Base-by-base conservation (phyloP, 2,888 invertebrate genomes). In the Deilephila elpenor region DNA sequence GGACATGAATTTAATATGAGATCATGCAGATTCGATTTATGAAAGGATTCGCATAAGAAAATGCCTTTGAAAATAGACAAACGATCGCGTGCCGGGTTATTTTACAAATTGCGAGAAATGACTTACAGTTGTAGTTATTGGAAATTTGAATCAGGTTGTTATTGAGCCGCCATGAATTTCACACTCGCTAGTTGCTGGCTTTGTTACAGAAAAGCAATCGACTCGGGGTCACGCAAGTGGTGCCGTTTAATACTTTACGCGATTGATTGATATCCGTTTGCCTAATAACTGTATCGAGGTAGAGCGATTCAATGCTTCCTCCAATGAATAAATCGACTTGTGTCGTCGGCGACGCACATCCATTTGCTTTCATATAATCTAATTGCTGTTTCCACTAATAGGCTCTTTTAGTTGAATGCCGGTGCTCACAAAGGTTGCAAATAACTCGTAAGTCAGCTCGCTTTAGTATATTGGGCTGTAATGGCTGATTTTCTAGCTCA, bases 401-500 rank as follows among this genome's bases (percentile, higher is more conserved):
- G 89, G 86, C 91, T 88, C 92, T 92, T 94, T 93, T 92, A 88
- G 87, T 88, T 88, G 89, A 88, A 88, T 83, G 84, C 85, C 86
- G 84, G 80, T 79, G 78, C 77, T 73, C 60, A 60, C 80, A 77
- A 77, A 78, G 77, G 80, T 81, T 84, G 80, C 72, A 76, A 75
- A 78, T 77, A 85, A 84, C 87, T 85, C 85, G 83, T 85, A 82
- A 83, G 84, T 83, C 85, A 85, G 81, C 84, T 83, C 85, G 84
- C 86, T 86, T 90, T 84, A 88, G 86, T 90, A 88, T 88, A 89
- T 89, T 91, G 84, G 86, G 83, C 85, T 88, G 87, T 93, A 93
- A 93, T 93, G 90, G 93, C 89, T 94, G 91, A 93, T 94, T 93
- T 94, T 94, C 94, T 93, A 94, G 94, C 93, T 93, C 93, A 90